phyloP scores from a whole-genome alignment of 2,113 vertebrate genomes.

The Nothoprocta pentlandii region DNA sequence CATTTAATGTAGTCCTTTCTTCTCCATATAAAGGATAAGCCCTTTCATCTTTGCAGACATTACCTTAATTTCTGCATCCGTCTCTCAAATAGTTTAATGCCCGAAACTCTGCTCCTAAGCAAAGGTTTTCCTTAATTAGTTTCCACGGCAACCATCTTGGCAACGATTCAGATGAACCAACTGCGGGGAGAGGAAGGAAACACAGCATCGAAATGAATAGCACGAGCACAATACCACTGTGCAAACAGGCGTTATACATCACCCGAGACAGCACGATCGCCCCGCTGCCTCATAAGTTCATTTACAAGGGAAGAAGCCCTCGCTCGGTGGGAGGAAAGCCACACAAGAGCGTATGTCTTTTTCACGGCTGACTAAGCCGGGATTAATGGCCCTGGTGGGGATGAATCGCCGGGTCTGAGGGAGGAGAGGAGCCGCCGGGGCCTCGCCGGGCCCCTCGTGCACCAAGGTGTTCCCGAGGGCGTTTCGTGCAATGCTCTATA shows the following conservation, averaged over 20 bases:
- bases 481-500: rapidly evolving
- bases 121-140: constrained; percentile 73
- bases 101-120: constrained; percentile 69
- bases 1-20: constrained; percentile 54
- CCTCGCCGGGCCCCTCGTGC: background rate
- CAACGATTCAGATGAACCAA: constrained; percentile 58
- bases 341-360: background rate
- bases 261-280: constrained; percentile 6
- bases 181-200: constrained; percentile 64
- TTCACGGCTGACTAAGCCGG: background rate
- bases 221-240: constrained; percentile 60
- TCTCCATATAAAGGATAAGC: constrained; percentile 57
- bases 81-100: constrained; percentile 70
- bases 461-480: background rate
- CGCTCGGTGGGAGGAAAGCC: background rate
- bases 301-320: constrained; percentile 36
- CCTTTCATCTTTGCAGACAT: constrained; percentile 71
- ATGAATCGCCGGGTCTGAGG: background rate
- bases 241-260: constrained; percentile 63
- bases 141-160: constrained; percentile 74
- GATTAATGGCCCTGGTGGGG: background rate
- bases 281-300: constrained; percentile 41
- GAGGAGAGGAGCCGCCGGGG: background rate
- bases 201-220: constrained; percentile 61
- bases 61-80: constrained; percentile 79